phyloP scores from a whole-genome alignment of 92 coral and sea anemone genomes.

The Metridium senile region DNA sequence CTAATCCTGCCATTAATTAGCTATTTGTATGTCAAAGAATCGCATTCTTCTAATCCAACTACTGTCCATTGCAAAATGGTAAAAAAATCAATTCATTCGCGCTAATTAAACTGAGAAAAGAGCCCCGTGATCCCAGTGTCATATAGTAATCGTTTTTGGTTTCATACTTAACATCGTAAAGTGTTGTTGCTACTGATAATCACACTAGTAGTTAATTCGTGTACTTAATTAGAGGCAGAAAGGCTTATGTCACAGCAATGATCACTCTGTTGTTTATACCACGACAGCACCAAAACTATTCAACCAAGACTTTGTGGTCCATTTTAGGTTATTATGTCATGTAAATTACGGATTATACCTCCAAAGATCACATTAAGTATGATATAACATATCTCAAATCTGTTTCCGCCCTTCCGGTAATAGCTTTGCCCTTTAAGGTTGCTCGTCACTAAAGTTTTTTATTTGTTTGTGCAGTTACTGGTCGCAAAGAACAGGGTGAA shows the following conservation, averaged over 20 bases:
- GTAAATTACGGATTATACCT: no score
- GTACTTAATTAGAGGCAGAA: background rate
- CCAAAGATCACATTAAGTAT: no score
- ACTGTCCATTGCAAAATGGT: background rate
- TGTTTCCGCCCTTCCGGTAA: background rate
- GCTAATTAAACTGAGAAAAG: background rate
- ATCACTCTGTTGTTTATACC: background rate
- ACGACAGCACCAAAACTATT: background rate
- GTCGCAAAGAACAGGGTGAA: background rate
- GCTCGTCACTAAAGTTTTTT: background rate
- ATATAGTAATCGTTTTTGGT: no score
- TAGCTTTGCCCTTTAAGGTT: background rate
- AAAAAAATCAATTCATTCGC: no score
- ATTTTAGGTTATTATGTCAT: no score
- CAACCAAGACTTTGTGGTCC: background rate
- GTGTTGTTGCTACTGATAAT: background rate
- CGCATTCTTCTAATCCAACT: background rate
- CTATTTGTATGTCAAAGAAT: no score
- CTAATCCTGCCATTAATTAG: background rate
- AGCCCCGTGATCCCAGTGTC: no score
- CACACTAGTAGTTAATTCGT: background rate
- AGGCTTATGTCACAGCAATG: background rate
- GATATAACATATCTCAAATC: background rate
- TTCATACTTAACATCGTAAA: no score
- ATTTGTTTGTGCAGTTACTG: constrained; percentile 1